phyloP scores from a whole-genome alignment of 37 sponge, comb jelly and placozoan genomes.

The Haliclona indistincta region DNA sequence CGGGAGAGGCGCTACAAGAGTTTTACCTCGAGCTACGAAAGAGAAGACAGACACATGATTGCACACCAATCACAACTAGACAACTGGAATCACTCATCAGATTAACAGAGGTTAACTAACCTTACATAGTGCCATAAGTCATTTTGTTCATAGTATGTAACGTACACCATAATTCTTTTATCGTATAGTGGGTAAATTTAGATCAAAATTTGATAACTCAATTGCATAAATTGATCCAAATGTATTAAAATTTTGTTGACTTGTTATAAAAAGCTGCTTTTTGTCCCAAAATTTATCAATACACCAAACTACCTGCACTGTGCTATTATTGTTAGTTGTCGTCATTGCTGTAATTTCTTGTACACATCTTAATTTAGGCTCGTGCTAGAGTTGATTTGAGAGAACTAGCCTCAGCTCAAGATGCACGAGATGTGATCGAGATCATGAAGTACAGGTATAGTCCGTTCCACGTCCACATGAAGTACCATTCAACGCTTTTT shows the following conservation, averaged over 20 bases:
- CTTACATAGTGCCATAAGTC: too few relatives aligned
- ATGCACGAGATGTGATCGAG: constrained; percentile 93
- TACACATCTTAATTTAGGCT: constrained; percentile 47
- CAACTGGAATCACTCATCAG: constrained; percentile 96
- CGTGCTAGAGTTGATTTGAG: constrained; percentile 84
- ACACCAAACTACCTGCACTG: too few relatives aligned
- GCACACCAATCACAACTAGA: constrained; percentile 94
- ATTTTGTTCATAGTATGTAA: too few relatives aligned
- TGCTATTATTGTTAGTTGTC: neutral
- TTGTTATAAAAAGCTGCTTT: too few relatives aligned
- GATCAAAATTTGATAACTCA: too few relatives aligned
- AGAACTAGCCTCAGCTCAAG: constrained; percentile 74
- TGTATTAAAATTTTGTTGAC: too few relatives aligned
- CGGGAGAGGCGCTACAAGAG: constrained; percentile 81
- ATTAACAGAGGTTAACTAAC: constrained; percentile 94
- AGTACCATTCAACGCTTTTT: neutral
- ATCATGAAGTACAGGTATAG: constrained; percentile 89
- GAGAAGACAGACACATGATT: constrained; percentile 52
- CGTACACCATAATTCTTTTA: too few relatives aligned
- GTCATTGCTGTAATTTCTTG: neutral
- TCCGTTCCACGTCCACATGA: too few relatives aligned
- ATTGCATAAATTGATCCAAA: too few relatives aligned
- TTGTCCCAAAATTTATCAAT: too few relatives aligned
- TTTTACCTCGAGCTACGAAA: constrained; percentile 90
- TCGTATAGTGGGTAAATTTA: too few relatives aligned